Base-by-base conservation (phyloP, 2,888 invertebrate species). In the Seira ritae region DNA sequence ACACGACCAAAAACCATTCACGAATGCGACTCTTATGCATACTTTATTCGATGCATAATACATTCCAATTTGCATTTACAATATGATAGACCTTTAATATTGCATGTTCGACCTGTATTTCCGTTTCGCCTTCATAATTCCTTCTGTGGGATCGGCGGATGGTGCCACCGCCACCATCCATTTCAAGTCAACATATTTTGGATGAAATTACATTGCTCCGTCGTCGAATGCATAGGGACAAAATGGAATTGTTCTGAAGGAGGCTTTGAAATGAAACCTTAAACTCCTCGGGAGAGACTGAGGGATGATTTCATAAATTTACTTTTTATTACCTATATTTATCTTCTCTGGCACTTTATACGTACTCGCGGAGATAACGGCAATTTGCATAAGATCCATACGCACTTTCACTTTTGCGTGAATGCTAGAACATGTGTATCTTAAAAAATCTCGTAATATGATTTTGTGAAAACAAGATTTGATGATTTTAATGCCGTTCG, bases 41-140 rank as follows among this genome's bases (percentile, higher is more conserved):
- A 79, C 62, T 71, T 77, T 79, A 79, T 72, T 65, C 62, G 50
- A 79, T 71, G 72, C 79, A 71, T 65, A 71, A 71, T 78, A 79
- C 65, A 72, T 72, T 78, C 46, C 78, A 71, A 71, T 78, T 78
- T 78, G 50, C 66, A 79, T 71, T 70, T 50, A 72, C 50, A 65
- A 71, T 71, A 55, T 42, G 31, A 20, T 65, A 72, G 65, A 66
- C 79, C 66, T 79, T 79, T 71, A 71, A 79, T 66, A 72, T 79
- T 50, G 66, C 55, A 79, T 79, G n/a, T 66, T 79, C 72, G 66
- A 72, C 72, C 71, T 71, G 79, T 50, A 79, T 78, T 67, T 71
- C 71, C 71, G 17, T 15, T 1, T 71, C 71, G 20, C 55, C 42
- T 50, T 55, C 55, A 42, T 42, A 42, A 42, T 42, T 42, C 42